Evolutionary conservation across 1,140 invertebrate genomes (phyloP).

Genomic region (Ruditapes philippinarum): DNA sequence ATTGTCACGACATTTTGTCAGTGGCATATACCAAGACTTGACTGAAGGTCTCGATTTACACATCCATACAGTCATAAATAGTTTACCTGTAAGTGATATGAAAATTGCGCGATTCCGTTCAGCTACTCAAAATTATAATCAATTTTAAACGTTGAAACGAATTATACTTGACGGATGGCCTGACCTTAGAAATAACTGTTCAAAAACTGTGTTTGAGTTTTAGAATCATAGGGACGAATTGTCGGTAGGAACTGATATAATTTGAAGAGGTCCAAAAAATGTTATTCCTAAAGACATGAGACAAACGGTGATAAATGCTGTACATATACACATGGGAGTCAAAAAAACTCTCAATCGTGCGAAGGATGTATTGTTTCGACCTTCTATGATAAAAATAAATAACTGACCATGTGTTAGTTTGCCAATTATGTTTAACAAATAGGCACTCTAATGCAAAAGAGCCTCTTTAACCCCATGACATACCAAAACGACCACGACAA

Average conservation of each 20-base stretch:
- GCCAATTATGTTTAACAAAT: slow-evolving; percentile 11
- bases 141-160: not conserved
- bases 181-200: not conserved
- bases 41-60: not conserved
- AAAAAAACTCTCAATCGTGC: not conserved
- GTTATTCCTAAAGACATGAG: not conserved
- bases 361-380: not conserved
- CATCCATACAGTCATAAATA: not conserved
- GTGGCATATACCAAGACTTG: not conserved
- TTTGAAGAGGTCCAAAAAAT: not conserved
- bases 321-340: slow-evolving; percentile 51
- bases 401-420: not conserved
- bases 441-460: slow-evolving; percentile 34
- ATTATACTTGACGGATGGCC: not conserved
- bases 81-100: not conserved
- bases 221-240: slow-evolving; percentile 66
- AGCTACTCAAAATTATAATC: not conserved
- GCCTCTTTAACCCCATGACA: slow-evolving; percentile 12
- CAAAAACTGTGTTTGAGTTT: not conserved
- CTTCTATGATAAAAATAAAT: not conserved
- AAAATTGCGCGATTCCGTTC: not conserved
- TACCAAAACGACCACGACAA: slow-evolving; percentile 3
- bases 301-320: not conserved
- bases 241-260: not conserved
- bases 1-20: not conserved